Evolutionary conservation across 2,113 vertebrate species (phyloP).

Genomic region (Pteruthius melanotis): DNA sequence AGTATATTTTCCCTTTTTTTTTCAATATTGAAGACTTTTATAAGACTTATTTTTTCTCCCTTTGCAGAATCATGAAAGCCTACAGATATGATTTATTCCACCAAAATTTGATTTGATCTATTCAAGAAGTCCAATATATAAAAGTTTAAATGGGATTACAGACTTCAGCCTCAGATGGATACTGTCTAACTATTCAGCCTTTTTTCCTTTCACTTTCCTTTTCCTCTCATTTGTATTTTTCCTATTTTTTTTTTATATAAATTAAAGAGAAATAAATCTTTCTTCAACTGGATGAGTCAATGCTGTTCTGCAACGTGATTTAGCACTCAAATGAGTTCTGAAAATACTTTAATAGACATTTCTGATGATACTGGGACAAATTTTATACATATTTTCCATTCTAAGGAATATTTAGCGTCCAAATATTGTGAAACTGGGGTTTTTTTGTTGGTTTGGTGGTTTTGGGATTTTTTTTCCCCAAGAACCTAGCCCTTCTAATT

Average conservation of each 20-base stretch:
- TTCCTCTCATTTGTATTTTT: accelerated
- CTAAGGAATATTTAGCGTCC: not conserved
- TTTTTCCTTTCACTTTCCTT: not conserved
- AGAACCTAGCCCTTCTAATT: not conserved
- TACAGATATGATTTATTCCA: not conserved
- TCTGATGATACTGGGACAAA: not conserved
- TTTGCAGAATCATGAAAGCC: not conserved
- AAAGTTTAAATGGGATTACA: not conserved
- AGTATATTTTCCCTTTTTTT: not conserved
- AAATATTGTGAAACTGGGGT: not conserved
- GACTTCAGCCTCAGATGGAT: not conserved
- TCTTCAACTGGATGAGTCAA: not conserved
- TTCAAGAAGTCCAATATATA: not conserved
- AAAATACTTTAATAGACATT: not conserved
- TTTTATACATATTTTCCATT: not conserved
- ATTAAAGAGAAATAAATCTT: not conserved
- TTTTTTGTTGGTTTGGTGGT: accelerated
- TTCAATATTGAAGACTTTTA: not conserved
- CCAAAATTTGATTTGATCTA: not conserved
- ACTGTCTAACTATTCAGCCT: not conserved
- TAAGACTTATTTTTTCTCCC: not conserved
- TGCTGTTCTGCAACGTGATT: not conserved
- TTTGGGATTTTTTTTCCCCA: not conserved
- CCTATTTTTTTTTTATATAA: not conserved
- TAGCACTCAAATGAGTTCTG: not conserved